Evolutionary conservation across 2,888 invertebrate species (phyloP).

Genomic region (Geotrupes spiniger): DNA sequence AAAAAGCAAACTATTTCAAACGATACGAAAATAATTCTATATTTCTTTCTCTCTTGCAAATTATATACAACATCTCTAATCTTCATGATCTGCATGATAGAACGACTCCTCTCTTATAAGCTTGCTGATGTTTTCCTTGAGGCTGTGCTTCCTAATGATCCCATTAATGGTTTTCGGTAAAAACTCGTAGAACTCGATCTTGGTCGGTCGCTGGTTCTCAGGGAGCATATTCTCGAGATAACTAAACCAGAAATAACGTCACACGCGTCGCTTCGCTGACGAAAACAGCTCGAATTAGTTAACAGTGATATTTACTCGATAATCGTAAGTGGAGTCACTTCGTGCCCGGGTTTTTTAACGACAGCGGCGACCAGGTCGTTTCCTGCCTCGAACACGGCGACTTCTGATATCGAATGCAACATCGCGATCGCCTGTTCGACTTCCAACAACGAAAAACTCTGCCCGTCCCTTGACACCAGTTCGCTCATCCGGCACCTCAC

Average conservation of each 20-base stretch:
- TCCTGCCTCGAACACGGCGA: constrained; percentile 30
- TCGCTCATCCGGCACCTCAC: constrained; percentile 38
- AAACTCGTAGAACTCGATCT: constrained; percentile 35
- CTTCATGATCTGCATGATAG: constrained; percentile 15
- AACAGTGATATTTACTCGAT: constrained; percentile 27
- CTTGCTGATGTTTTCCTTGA: constrained; percentile 23
- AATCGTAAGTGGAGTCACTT: constrained; percentile 21
- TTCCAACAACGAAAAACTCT: constrained; percentile 29
- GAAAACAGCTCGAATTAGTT: neutral
- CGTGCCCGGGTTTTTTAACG: constrained; percentile 27
- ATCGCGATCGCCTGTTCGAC: constrained; percentile 37
- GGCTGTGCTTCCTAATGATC: constrained; percentile 32
- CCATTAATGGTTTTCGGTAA: constrained; percentile 40
- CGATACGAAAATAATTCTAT: too few relatives aligned
- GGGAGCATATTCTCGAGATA: constrained; percentile 31
- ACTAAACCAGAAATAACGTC: constrained; percentile 16
- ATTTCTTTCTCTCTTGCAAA: too few relatives aligned
- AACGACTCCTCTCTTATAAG: constrained; percentile 20
- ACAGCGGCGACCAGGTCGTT: constrained; percentile 36
- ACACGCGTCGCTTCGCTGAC: too few relatives aligned
- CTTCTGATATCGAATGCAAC: constrained; percentile 37
- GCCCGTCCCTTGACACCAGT: constrained; percentile 28
- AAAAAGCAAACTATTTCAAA: too few relatives aligned
- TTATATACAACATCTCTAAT: too few relatives aligned
- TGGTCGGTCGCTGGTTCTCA: constrained; percentile 29